Percentiles rank a stretch among this genome's conserved stretches.
These are phyloP conservation scores for Vandiemenella viatica DNA, from an alignment of 2,888 invertebrate genomes.

Conservation along the genomic window DNA sequence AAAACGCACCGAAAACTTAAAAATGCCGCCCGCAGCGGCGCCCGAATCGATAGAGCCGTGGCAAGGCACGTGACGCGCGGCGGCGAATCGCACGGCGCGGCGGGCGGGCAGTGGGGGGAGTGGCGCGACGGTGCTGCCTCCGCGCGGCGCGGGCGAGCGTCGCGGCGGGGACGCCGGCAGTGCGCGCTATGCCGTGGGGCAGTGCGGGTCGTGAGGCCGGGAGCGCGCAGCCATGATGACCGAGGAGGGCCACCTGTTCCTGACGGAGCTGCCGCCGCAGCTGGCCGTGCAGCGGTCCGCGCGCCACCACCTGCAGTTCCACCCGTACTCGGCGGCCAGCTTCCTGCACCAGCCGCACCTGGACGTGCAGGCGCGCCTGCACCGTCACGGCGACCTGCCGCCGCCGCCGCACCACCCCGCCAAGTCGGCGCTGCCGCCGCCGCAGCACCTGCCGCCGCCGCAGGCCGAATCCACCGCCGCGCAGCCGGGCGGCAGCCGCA, in stretches of 20 bases:
- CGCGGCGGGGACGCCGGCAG: slow-evolving; percentile 4
- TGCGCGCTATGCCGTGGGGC: slow-evolving; percentile 1
- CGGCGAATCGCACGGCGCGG: slow-evolving; percentile 25
- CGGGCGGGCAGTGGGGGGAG: slow-evolving; percentile 6
- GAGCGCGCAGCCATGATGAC: slow-evolving; percentile 23
- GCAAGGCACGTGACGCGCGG: slow-evolving; percentile 41
- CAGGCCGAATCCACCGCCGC: too few relatives aligned
- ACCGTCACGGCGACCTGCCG: slow-evolving; percentile 50
- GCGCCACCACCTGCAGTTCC: slow-evolving; percentile 30
- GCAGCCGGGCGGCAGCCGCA: slow-evolving; percentile 34
- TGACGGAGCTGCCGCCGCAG: slow-evolving; percentile 42
- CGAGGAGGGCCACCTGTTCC: slow-evolving; percentile 41
- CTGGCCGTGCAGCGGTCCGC: slow-evolving; percentile 34
- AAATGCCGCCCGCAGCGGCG: slow-evolving; percentile 64
- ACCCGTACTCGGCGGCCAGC: slow-evolving; percentile 15
- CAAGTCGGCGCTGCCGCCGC: slow-evolving; percentile 23
- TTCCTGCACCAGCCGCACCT: slow-evolving; percentile 26
- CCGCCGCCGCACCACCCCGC: slow-evolving; percentile 21
- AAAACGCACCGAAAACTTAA: slow-evolving; percentile 36
- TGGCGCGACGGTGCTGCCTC: background rate
- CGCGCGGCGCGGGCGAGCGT: slow-evolving; percentile 2
- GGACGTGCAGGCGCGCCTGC: slow-evolving; percentile 45
- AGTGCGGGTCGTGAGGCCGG: background rate
- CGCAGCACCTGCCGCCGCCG: slow-evolving; percentile 26
- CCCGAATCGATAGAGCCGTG: slow-evolving; percentile 58